These are phyloP conservation scores for Chymomyza fuscimana DNA, from an alignment of 2,888 invertebrate genomes.

Conservation along the genomic window DNA sequence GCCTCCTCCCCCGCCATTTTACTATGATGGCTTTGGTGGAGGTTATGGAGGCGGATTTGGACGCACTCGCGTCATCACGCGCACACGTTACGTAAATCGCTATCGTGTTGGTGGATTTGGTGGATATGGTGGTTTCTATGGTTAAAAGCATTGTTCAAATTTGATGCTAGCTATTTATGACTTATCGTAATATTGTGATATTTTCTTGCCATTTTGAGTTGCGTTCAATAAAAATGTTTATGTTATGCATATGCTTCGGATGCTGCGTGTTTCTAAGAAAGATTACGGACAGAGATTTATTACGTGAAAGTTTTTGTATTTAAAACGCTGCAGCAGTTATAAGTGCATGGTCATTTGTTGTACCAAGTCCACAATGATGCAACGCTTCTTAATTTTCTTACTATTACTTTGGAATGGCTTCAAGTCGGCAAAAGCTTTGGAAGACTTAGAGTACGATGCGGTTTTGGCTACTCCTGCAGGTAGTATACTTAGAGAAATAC, in stretches of 20 bases:
- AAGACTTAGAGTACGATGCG: conserved; percentile 54
- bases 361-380: conserved; percentile 31
- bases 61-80: conserved; percentile 61
- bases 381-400: conserved; percentile 22
- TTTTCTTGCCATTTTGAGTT: conserved; percentile 33
- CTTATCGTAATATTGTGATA: conserved; percentile 49
- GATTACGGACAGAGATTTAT: conserved; percentile 26
- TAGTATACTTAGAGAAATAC: conserved; percentile 11
- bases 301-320: conserved; percentile 31
- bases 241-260: conserved; percentile 32
- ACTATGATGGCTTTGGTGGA: conserved; percentile 50
- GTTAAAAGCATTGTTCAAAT: conserved; percentile 32
- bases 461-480: conserved; percentile 56
- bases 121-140: conserved; percentile 41
- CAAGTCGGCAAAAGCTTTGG: conserved; percentile 14
- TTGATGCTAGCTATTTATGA: background rate
- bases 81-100: conserved; percentile 54
- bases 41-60: conserved; percentile 51
- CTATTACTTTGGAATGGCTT: conserved; percentile 30
- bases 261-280: background rate
- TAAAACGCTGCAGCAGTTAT: conserved; percentile 22
- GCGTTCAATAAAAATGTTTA: conserved; percentile 52
- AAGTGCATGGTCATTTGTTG: conserved; percentile 27
- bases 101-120: conserved; percentile 50
- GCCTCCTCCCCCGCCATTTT: conserved; percentile 49